A percentile compares a stretch with the other conserved stretches of the same genome.
Evolutionary conservation across 2,888 invertebrate genomes (phyloP).

Genomic region (Molanna angustata): DNA sequence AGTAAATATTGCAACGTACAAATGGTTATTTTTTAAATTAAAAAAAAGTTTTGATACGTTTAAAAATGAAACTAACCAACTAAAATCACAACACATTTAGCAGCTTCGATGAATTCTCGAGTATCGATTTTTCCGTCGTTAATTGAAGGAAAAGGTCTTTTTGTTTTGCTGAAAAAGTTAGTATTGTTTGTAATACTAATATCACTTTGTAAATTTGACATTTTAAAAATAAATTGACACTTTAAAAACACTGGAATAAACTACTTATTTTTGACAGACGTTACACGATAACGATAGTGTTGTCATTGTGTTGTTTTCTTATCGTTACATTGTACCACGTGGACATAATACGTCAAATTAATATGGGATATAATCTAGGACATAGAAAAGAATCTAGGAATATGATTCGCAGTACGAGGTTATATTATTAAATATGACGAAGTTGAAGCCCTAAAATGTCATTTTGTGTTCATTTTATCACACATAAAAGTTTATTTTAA

Average conservation of each 20-base stretch:
- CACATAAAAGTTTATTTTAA: slow-evolving; percentile 20
- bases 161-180: slow-evolving; percentile 30
- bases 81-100: slow-evolving; percentile 58
- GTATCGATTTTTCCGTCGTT: slow-evolving; percentile 59
- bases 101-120: slow-evolving; percentile 58
- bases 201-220: slow-evolving; percentile 3
- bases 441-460: too few species aligned
- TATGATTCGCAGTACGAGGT: too few species aligned
- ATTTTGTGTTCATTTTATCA: slow-evolving; percentile 1
- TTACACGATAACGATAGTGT: background rate
- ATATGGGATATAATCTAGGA: too few species aligned
- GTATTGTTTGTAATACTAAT: slow-evolving; percentile 8
- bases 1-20: background rate
- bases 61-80: slow-evolving; percentile 55
- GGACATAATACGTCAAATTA: slow-evolving; percentile 2
- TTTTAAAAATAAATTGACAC: too few species aligned
- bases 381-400: too few species aligned
- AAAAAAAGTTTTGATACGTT: slow-evolving; percentile 5
- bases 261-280: slow-evolving; percentile 6
- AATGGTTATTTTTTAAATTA: slow-evolving; percentile 3
- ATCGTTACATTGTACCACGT: background rate
- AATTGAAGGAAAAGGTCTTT: slow-evolving; percentile 51
- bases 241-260: too few species aligned
- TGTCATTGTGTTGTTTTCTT: background rate
- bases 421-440: too few species aligned